phyloP scores from a whole-genome alignment of 2,797 vertebrate genomes.

The Rhabdophis nuchalis region DNA sequence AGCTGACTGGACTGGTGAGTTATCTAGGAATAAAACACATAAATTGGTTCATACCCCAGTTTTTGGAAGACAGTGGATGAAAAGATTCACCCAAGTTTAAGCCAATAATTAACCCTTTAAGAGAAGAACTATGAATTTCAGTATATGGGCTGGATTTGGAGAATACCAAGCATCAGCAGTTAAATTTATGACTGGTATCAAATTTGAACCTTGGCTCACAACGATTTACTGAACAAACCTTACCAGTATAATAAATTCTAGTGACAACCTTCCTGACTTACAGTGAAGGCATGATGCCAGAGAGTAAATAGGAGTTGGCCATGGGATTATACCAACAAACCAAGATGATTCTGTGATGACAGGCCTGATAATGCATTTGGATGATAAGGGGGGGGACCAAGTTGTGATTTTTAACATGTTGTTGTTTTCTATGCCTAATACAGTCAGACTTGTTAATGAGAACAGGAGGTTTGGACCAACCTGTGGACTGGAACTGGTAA shows the following conservation, averaged over 20 bases:
- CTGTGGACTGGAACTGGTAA: constrained; percentile 97
- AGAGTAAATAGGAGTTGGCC: neutral
- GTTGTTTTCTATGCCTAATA: constrained; percentile 47
- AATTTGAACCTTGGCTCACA: neutral
- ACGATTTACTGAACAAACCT: neutral
- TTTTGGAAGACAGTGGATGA: neutral
- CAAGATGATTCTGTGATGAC: neutral
- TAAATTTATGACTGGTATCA: neutral
- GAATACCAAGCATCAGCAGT: neutral
- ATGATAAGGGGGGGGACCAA: neutral
- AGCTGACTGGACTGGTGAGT: constrained; percentile 89
- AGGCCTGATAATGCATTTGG: neutral
- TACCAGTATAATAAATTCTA: neutral
- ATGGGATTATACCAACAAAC: neutral
- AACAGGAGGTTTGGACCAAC: constrained; percentile 86
- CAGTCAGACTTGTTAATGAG: constrained; percentile 84
- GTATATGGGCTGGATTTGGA: neutral
- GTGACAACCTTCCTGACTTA: neutral
- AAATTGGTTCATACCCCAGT: neutral
- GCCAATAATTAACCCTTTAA: neutral
- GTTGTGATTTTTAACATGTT: constrained; percentile 18
- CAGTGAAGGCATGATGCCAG: neutral
- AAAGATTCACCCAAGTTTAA: neutral
- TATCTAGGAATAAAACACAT: neutral
- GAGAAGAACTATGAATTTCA: neutral